Percentiles rank a stretch among this genome's conserved stretches.
Evolutionary conservation across 2,113 vertebrate species (phyloP).

Genomic region (Pangasianodon gigas): DNA sequence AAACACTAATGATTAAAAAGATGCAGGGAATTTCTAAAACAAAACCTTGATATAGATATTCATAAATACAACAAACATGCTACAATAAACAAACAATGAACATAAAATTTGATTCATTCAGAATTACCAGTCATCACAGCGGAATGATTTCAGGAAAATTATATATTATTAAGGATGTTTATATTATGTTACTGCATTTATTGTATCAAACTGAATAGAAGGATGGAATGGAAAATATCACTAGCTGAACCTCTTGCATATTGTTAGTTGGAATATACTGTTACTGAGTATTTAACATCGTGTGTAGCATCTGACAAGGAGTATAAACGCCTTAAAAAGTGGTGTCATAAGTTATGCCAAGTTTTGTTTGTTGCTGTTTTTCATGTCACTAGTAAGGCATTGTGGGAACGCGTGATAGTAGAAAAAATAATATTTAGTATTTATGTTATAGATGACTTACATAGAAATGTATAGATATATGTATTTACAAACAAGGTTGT

Average conservation of each 20-base stretch:
- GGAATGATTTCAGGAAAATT: slow-evolving; percentile 19
- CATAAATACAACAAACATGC: slow-evolving; percentile 43
- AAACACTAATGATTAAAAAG: slow-evolving; percentile 72
- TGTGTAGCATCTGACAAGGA: slow-evolving; percentile 77
- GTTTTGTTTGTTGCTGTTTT: slow-evolving; percentile 50
- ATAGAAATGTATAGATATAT: slow-evolving; percentile 45
- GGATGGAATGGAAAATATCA: neutral
- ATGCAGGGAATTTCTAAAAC: slow-evolving; percentile 81
- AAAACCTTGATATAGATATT: slow-evolving; percentile 65
- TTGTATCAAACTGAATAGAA: slow-evolving; percentile 42
- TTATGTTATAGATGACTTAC: slow-evolving; percentile 46
- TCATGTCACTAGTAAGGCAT: slow-evolving; percentile 57
- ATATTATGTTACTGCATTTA: slow-evolving; percentile 34
- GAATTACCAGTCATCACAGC: slow-evolving; percentile 25
- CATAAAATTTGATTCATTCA: slow-evolving; percentile 38
- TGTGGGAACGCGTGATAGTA: slow-evolving; percentile 46
- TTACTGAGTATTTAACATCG: slow-evolving; percentile 56
- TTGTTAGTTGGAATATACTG: slow-evolving; percentile 40
- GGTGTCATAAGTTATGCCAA: slow-evolving; percentile 56
- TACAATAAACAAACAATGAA: slow-evolving; percentile 35
- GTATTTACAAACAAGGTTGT: slow-evolving; percentile 44
- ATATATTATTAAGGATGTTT: slow-evolving; percentile 29
- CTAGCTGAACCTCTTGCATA: slow-evolving; percentile 30
- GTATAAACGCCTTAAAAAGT: slow-evolving; percentile 75
- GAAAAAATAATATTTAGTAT: slow-evolving; percentile 47